Percentiles rank a stretch among this genome's conserved stretches.
phyloP scores from a whole-genome alignment of 2,113 vertebrate genomes.

The Thymallus thymallus region DNA sequence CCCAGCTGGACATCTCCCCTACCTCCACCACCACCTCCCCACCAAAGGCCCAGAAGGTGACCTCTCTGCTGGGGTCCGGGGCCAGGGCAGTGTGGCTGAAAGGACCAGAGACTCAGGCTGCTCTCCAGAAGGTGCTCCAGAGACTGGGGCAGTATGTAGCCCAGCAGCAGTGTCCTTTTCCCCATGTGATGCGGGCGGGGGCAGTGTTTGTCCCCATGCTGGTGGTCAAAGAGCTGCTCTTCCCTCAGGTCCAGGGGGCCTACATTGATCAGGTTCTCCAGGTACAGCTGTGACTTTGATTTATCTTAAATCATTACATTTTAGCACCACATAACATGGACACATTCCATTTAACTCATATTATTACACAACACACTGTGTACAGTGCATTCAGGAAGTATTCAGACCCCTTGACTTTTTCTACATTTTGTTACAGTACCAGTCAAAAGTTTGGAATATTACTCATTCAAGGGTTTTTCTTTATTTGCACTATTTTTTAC shows the following conservation, averaged over 20 bases:
- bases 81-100: slow-evolving; percentile 80
- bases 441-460: too few species aligned
- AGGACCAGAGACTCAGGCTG: slow-evolving; percentile 63
- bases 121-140: slow-evolving; percentile 72
- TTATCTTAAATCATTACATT: too few species aligned
- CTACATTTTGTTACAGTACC: too few species aligned
- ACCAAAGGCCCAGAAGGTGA: slow-evolving; percentile 65
- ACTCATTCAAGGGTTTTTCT: too few species aligned
- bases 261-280: slow-evolving; percentile 89
- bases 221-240: slow-evolving; percentile 90
- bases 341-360: too few species aligned
- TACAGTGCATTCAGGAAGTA: too few species aligned
- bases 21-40: slow-evolving; percentile 19
- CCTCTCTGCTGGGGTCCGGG: slow-evolving; percentile 58
- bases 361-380: too few species aligned
- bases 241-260: slow-evolving; percentile 78
- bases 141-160: slow-evolving; percentile 79
- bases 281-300: too few species aligned
- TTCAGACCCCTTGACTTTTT: too few species aligned
- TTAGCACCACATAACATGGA: too few species aligned
- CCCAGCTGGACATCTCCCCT: slow-evolving; percentile 39
- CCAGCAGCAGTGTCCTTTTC: slow-evolving; percentile 83
- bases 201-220: slow-evolving; percentile 91
- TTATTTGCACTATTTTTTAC: too few species aligned
- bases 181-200: slow-evolving; percentile 85